These are phyloP conservation scores for Ctenicera cuprea DNA, from an alignment of 2,888 invertebrate genomes.

Conservation along the genomic window DNA sequence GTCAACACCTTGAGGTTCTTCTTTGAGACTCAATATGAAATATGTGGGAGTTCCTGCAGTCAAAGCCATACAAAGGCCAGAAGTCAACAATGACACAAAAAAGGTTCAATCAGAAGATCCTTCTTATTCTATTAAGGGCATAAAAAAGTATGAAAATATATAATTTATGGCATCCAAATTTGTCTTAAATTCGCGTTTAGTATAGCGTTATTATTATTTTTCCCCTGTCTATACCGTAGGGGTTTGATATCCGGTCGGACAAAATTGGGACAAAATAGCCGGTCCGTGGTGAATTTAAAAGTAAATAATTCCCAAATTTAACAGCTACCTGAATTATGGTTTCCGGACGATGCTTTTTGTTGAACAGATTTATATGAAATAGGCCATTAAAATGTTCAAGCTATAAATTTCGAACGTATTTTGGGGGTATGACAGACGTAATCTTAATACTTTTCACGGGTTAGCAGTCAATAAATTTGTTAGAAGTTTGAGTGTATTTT, in stretches of 20 bases:
- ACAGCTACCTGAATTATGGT: slow-evolving; percentile 53
- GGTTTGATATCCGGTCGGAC: slow-evolving; percentile 53
- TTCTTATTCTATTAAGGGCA: background rate
- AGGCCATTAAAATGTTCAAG: slow-evolving; percentile 33
- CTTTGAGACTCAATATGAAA: slow-evolving; percentile 35
- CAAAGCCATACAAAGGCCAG: slow-evolving; percentile 17
- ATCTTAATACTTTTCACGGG: background rate
- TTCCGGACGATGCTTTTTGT: slow-evolving; percentile 49
- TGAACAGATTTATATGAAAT: slow-evolving; percentile 37
- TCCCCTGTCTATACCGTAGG: background rate
- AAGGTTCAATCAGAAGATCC: slow-evolving; percentile 11
- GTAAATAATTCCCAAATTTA: slow-evolving; percentile 52
- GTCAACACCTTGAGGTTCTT: slow-evolving; percentile 36
- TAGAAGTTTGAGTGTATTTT: too few relatives aligned
- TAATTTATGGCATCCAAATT: slow-evolving; percentile 43
- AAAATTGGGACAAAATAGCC: slow-evolving; percentile 38
- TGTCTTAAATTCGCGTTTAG: slow-evolving; percentile 42
- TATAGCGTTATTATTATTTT: too few relatives aligned
- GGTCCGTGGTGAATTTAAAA: slow-evolving; percentile 53
- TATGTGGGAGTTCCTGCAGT: slow-evolving; percentile 54
- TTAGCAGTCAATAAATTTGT: too few relatives aligned
- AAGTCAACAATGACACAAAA: slow-evolving; percentile 21
- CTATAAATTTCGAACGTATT: slow-evolving; percentile 26
- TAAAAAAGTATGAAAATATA: background rate
- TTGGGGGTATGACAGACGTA: background rate